These are phyloP conservation scores for Diogma glabrata DNA, from an alignment of 2,888 invertebrate genomes.

Conservation along the genomic window DNA sequence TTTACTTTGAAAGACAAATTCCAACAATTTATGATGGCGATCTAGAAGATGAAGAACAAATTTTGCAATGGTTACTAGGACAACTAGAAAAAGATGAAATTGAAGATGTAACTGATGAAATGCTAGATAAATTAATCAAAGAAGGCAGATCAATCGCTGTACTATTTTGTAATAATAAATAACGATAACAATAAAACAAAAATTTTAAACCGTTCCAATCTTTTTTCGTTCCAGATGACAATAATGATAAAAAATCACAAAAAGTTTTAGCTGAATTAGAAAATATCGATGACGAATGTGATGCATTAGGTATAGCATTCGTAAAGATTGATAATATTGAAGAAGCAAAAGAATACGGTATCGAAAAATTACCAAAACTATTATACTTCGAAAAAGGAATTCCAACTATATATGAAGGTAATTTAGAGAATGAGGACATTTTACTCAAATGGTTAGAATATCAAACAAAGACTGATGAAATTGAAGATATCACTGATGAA, in stretches of 20 bases:
- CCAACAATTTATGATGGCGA: slow-evolving; percentile 90
- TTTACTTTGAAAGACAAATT: slow-evolving; percentile 87
- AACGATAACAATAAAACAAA: not conserved
- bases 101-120: slow-evolving; percentile 89
- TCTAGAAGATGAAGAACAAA: slow-evolving; percentile 78
- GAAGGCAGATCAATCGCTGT: slow-evolving; percentile 83
- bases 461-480: slow-evolving; percentile 78
- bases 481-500: slow-evolving; percentile 89
- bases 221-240: slow-evolving; percentile 53
- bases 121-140: slow-evolving; percentile 79
- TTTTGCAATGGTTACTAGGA: slow-evolving; percentile 75
- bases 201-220: slow-evolving; percentile 13
- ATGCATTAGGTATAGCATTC: slow-evolving; percentile 76
- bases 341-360: slow-evolving; percentile 83
- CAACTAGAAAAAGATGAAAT: slow-evolving; percentile 88
- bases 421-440: slow-evolving; percentile 80
- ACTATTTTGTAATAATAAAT: slow-evolving; percentile 60
- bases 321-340: slow-evolving; percentile 86
- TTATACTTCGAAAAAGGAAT: slow-evolving; percentile 72
- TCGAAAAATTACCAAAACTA: slow-evolving; percentile 74
- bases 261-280: slow-evolving; percentile 77
- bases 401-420: slow-evolving; percentile 66
- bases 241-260: slow-evolving; percentile 78
- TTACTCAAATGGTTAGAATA: slow-evolving; percentile 76
- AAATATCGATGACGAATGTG: slow-evolving; percentile 90